phyloP scores from a whole-genome alignment of 2,113 vertebrate species.

The Eptesicus fuscus region DNA sequence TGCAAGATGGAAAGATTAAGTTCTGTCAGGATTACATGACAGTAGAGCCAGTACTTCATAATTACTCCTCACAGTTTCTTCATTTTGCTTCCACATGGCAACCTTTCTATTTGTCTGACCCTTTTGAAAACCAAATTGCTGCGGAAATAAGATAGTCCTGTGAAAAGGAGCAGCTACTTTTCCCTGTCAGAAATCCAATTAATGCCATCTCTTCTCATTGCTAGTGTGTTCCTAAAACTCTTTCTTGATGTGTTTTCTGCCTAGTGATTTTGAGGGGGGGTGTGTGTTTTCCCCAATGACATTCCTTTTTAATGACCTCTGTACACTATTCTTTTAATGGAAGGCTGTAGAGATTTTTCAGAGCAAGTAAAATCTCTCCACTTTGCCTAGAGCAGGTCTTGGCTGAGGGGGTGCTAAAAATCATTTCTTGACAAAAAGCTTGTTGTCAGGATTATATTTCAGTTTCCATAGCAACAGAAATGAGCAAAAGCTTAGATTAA shows the following conservation, averaged over 20 bases:
- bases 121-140: neutral
- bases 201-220: neutral
- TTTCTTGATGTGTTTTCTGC: neutral
- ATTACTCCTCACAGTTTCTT: neutral
- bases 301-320: conserved; percentile 4
- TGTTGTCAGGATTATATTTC: conserved; percentile 10
- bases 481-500: conserved; percentile 52
- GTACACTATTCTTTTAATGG: neutral
- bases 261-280: neutral
- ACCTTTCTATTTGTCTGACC: neutral
- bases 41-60: neutral
- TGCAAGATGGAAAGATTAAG: neutral
- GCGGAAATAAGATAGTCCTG: neutral
- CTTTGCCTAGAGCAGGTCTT: neutral
- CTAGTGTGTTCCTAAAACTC: neutral
- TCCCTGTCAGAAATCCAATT: neutral
- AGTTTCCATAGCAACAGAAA: conserved; percentile 41
- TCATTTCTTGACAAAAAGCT: conserved; percentile 37
- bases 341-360: conserved; percentile 44
- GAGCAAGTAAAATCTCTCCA: conserved; percentile 27
- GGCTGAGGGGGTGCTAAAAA: conserved; percentile 30
- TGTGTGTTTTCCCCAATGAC: neutral
- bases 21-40: neutral
- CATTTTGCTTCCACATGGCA: neutral
- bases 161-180: neutral